Evolutionary conservation across 1,140 invertebrate genomes (phyloP), one percentile per base, ranked within the genome.

Genomic region (Maconellicoccus hirsutus): DNA sequence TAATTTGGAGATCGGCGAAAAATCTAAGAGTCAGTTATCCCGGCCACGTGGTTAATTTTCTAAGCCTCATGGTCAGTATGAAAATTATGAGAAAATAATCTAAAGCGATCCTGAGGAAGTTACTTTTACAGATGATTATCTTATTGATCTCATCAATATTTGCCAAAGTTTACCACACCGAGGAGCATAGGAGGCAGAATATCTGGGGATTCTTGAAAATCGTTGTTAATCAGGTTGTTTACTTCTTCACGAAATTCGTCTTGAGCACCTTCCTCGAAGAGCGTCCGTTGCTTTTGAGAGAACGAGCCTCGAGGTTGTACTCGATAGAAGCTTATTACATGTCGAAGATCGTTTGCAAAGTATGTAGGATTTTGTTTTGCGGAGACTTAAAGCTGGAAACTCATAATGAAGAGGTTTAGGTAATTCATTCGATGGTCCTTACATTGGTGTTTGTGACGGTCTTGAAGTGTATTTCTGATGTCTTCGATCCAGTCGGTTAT

Each of bases 251-350:
- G 73, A 89, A 89, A 76, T 81, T 82, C 1, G 86, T 87, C 6
- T 85, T 87, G 74, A 83, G 87, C 75, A 86, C 84, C 1, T 89
- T 89, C 78, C 86, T 87, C 0, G 78, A 81, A 66, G 86, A 89
- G 80, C 79, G 89, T 70, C 84, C 86, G 0, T 80, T 88, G 66
- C 77, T 89, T 25, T 76, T 89, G 6, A 75, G 86, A 75, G 88
- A 90, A 75, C 84, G 88, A 38, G 84, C 84, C 16, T 84, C 82
- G 75, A 84, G 84, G 21, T 76, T 89, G 3, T 90, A 90, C 73
- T 77, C 83, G 10, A 82, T 85, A 0, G 79, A 82, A 23, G 83
- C 86, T 0, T 89, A 88, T 78, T 89, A 89, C 77, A 71, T 88
- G 42, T 86, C 86, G n/a, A 89, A 89, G 81, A 82, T 87, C 76